A percentile compares a stretch with the other conserved stretches of the same genome.
Conservation (phyloP, 1,140 invertebrate species). For the Phortica variegata region DNA sequence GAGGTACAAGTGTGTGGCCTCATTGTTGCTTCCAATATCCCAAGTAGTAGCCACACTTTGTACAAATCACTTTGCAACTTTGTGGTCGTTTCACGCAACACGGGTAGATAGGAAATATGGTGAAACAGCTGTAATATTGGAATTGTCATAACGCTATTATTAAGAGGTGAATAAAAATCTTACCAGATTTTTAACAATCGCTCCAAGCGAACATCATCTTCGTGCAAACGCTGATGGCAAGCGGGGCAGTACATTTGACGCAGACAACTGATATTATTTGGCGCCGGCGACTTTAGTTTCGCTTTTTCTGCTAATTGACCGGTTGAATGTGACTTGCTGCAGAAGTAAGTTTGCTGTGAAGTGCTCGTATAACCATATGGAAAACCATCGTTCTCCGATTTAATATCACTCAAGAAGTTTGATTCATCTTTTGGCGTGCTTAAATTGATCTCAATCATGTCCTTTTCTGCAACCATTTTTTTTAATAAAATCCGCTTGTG, state of each 20-base stretch:
- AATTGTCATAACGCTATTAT: not conserved
- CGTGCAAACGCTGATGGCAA: constrained; percentile 44
- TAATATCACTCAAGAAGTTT: too few relatives aligned
- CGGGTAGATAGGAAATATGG: constrained; percentile 43
- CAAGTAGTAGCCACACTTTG: constrained; percentile 44
- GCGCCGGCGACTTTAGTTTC: constrained; percentile 23
- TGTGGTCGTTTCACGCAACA: constrained; percentile 33
- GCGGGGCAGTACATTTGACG: constrained; percentile 49
- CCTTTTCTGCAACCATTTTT: too few relatives aligned
- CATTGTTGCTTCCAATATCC: constrained; percentile 45
- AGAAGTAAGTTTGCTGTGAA: constrained; percentile 23
- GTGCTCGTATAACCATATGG: constrained; percentile 34
- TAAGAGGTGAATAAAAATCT: constrained; percentile 7
- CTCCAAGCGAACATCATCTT: constrained; percentile 42
- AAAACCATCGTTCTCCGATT: too few relatives aligned
- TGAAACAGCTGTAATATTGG: constrained; percentile 34
- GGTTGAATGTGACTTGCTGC: constrained; percentile 40
- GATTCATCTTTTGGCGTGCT: too few relatives aligned
- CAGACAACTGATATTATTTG: constrained; percentile 43
- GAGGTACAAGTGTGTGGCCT: too few relatives aligned
- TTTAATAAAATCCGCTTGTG: too few relatives aligned
- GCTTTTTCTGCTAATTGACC: constrained; percentile 41
- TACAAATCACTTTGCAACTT: constrained; percentile 46
- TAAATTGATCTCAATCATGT: too few relatives aligned
- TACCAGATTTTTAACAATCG: constrained; percentile 40